Base-by-base conservation (phyloP, 2,888 invertebrate genomes). In the Drosophila paracracens region DNA sequence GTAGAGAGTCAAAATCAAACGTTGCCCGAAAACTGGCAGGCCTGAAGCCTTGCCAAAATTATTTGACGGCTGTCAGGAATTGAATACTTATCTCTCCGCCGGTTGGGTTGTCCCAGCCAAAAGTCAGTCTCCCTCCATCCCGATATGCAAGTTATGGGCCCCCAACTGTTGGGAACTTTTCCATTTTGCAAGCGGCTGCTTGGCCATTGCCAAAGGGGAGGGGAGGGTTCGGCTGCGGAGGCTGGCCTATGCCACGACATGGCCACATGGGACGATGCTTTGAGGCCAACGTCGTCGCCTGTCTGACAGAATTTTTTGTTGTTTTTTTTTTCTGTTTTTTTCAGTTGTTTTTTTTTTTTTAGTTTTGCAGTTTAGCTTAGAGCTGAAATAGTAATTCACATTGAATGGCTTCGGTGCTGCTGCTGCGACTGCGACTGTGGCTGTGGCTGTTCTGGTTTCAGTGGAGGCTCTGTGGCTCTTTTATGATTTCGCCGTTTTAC, bases 401-500 rank as follows among this genome's bases (percentile, higher is more conserved):
- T 86, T 86, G 79, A 78, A 83, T 83, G 83, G 78, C 69, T 75
- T 69, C 70, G 74, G 56, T 70, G 62, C 48, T 48, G 50, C 54
- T 7, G 13, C 43, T 21, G 21, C 43, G 4, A 1, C 36, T 36
- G 36, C 18, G 38, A 8, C 18, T 38, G 38, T 0, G 46, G 51
- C 43, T 54, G 46, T 43, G 53, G 53, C 36, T 48, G 43, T 46
- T 74, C 76, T 71, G 65, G 74, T 80, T 76, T 72, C 68, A 61
- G 66, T 68, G 64, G 64, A 62, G 73, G 70, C 67, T 69, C 70
- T 74, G 62, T 66, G 70, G 76, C 70, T 73, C 75, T 86, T 89
- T 85, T 89, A 87, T 89, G 89, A 88, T 86, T 88, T 88, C 87
- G 86, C 82, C 87, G 77, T 83, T 90, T 88, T 88, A 88, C 88